phyloP scores from a whole-genome alignment of 2,113 vertebrate genomes.

The Oncorhynchus masou region DNA sequence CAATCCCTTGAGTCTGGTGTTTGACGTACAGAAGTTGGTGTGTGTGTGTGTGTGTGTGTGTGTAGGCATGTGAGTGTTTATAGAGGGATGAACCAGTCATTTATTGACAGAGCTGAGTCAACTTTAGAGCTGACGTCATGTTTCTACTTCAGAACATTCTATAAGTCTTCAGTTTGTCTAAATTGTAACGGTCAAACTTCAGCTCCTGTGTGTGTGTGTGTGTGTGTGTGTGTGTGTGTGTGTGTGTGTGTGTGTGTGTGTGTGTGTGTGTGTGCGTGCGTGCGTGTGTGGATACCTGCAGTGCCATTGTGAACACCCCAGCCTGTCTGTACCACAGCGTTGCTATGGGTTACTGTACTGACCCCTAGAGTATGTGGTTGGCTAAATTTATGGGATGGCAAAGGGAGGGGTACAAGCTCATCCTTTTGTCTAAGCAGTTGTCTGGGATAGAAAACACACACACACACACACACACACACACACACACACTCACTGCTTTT shows the following conservation, averaged over 20 bases:
- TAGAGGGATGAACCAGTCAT: no score
- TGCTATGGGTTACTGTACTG: constrained; percentile 63
- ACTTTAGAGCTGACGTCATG: no score
- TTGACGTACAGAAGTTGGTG: constrained; percentile 64
- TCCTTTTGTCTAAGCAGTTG: constrained; percentile 66
- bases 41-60: constrained; percentile 47
- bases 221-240: constrained; percentile 34
- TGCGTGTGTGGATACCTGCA: constrained; percentile 48
- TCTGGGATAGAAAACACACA: constrained; percentile 64
- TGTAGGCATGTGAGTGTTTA: no score
- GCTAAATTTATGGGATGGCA: constrained; percentile 72
- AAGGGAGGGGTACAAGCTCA: constrained; percentile 61
- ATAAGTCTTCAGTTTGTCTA: no score
- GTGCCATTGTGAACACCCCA: constrained; percentile 54
- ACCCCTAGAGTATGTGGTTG: constrained; percentile 68
- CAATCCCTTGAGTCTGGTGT: constrained; percentile 54
- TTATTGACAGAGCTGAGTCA: no score
- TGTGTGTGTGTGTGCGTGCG: constrained; percentile 39
- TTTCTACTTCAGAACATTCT: no score
- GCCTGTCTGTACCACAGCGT: constrained; percentile 48
- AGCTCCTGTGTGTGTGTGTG: constrained; percentile 46
- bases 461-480: constrained; percentile 50
- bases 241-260: constrained; percentile 40
- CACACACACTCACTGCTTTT: constrained; percentile 2
- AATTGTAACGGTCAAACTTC: no score